Conservation (phyloP, 2,888 invertebrate species). For the Calephelis perditalis region DNA sequence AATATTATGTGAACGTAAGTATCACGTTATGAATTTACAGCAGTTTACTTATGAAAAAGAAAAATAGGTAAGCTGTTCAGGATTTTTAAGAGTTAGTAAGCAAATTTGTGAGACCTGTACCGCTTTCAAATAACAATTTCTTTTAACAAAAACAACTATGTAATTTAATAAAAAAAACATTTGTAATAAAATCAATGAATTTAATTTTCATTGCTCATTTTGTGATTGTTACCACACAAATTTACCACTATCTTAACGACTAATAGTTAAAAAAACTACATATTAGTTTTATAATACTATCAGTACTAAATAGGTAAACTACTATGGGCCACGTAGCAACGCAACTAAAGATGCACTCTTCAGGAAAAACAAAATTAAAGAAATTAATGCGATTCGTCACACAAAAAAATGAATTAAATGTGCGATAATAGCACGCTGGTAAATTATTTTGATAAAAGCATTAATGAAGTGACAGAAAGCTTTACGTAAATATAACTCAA, state of each 20-base stretch:
- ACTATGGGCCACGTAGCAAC: constrained; percentile 10
- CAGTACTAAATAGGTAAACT: not conserved
- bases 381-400: constrained; percentile 9
- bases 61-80: constrained; percentile 6
- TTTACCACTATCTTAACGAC: constrained; percentile 6
- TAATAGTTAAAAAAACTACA: constrained; percentile 8
- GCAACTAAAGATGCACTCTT: constrained; percentile 11
- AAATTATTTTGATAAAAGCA: constrained; percentile 30
- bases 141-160: too few species aligned
- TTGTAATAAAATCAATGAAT: too few species aligned
- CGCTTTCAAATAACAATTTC: constrained; percentile 11
- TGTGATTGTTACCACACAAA: constrained; percentile 2
- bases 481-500: constrained; percentile 40
- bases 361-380: constrained; percentile 14
- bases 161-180: too few species aligned
- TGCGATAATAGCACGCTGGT: constrained; percentile 40
- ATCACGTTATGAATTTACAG: not conserved
- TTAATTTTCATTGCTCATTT: not conserved
- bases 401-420: constrained; percentile 33
- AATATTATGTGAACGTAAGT: not conserved
- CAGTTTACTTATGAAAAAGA: constrained; percentile 1
- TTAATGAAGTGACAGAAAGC: constrained; percentile 62
- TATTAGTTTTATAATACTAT: constrained; percentile 4
- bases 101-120: constrained; percentile 12
- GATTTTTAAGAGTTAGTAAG: constrained; percentile 9